Conservation (phyloP, 1,140 invertebrate species). For the Drosophila pectinifera region DNA sequence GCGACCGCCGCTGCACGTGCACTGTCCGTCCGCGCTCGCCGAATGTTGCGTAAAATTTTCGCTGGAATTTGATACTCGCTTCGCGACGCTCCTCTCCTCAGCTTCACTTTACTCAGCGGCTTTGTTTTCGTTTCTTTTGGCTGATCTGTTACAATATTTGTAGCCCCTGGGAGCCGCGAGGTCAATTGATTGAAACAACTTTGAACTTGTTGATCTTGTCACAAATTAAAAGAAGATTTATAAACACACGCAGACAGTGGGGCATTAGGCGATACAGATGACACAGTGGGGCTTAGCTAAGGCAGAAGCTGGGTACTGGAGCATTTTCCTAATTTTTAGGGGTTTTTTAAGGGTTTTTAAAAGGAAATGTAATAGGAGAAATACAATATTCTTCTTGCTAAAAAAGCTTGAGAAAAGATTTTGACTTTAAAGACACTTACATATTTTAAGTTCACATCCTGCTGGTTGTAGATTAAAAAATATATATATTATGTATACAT, state of each 20-base stretch:
- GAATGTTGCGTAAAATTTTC: slow-evolving; percentile 67
- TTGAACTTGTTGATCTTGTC: slow-evolving; percentile 85
- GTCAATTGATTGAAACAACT: slow-evolving; percentile 85
- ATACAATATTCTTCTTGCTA: no score
- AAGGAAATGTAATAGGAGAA: no score
- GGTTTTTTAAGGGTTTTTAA: no score
- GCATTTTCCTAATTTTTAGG: no score
- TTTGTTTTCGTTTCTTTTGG: slow-evolving; percentile 49
- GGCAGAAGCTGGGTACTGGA: no score
- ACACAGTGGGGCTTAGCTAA: slow-evolving; percentile 36
- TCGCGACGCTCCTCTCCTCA: slow-evolving; percentile 2
- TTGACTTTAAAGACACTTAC: no score
- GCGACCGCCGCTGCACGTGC: slow-evolving; percentile 58
- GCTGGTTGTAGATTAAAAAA: no score
- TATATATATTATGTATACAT: no score
- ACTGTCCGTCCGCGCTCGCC: no score
- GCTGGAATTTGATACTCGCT: slow-evolving; percentile 53
- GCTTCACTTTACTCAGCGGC: slow-evolving; percentile 10
- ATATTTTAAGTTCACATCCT: no score
- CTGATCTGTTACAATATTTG: slow-evolving; percentile 81
- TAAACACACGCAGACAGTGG: slow-evolving; percentile 61
- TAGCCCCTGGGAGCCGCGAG: slow-evolving; percentile 79
- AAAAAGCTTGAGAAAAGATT: no score
- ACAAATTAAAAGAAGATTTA: slow-evolving; percentile 85
- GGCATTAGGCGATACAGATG: slow-evolving; percentile 26